Conservation (phyloP, 2,888 invertebrate species). For the Belgica antarctica region DNA sequence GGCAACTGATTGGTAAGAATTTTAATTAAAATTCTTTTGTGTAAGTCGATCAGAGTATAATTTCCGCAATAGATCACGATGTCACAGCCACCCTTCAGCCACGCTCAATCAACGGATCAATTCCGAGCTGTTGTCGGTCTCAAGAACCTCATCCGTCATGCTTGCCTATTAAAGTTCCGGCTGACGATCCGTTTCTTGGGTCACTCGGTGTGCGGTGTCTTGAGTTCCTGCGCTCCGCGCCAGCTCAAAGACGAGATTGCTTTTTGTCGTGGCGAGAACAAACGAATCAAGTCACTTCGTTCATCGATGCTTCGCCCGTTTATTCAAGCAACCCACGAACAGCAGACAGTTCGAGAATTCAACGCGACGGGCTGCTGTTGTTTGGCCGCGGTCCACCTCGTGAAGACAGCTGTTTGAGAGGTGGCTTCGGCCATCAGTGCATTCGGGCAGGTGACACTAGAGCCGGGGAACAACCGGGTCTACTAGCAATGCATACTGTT, state of each 20-base stretch:
- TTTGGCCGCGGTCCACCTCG: slow-evolving; percentile 67
- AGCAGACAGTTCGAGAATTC: slow-evolving; percentile 71
- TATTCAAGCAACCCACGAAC: slow-evolving; percentile 75
- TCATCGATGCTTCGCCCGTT: slow-evolving; percentile 76
- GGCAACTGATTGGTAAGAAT: slow-evolving; percentile 65
- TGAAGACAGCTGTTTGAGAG: slow-evolving; percentile 69
- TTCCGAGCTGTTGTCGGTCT: slow-evolving; percentile 70
- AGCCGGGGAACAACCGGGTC: slow-evolving; percentile 74
- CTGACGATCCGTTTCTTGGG: slow-evolving; percentile 70
- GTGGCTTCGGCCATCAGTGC: slow-evolving; percentile 71
- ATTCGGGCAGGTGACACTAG: slow-evolving; percentile 76
- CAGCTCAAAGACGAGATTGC: slow-evolving; percentile 76
- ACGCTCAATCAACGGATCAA: slow-evolving; percentile 71
- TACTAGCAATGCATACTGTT: slow-evolving; percentile 54
- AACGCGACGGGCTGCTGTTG: slow-evolving; percentile 67
- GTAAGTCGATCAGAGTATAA: neutral
- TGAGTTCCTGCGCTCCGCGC: slow-evolving; percentile 79
- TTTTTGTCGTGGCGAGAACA: slow-evolving; percentile 80
- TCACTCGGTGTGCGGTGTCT: slow-evolving; percentile 71
- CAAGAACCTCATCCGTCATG: slow-evolving; percentile 77
- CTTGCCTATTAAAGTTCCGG: slow-evolving; percentile 72
- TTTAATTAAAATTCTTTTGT: neutral
- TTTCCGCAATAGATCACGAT: slow-evolving; percentile 84
- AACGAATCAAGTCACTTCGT: slow-evolving; percentile 79
- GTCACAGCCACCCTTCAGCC: slow-evolving; percentile 76